Percentiles rank a stretch among this genome's conserved stretches.
These are phyloP conservation scores for Neomorphus geoffroyi DNA, from an alignment of 2,797 vertebrate species.

Conservation along the genomic window DNA sequence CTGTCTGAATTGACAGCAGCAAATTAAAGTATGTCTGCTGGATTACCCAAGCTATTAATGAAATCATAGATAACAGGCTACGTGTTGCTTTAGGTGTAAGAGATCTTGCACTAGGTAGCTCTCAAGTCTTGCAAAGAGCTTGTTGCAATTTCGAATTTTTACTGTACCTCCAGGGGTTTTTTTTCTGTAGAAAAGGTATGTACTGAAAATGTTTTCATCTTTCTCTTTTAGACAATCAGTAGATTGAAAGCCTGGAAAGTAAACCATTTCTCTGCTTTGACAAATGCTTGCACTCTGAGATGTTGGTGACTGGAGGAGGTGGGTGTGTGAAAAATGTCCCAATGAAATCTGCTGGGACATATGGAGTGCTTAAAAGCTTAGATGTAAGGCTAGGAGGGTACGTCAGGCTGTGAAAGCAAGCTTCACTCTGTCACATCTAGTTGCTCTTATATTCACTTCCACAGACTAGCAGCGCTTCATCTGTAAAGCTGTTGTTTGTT, in stretches of 20 bases:
- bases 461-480: background rate
- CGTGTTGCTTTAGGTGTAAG: background rate
- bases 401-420: background rate
- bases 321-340: background rate
- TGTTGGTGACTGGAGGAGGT: background rate
- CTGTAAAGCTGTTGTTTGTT: background rate
- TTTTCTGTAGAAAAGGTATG: background rate
- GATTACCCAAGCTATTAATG: background rate
- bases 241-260: background rate
- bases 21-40: background rate
- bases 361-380: background rate
- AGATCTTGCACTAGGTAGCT: background rate
- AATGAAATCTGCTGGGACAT: background rate
- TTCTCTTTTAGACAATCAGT: background rate
- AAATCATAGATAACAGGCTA: background rate
- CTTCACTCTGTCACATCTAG: background rate
- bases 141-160: background rate
- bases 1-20: background rate
- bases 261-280: background rate
- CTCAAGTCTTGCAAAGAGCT: background rate
- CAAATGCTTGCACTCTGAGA: background rate
- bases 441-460: background rate
- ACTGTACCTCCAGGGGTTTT: background rate
- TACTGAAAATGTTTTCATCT: background rate
- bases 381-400: background rate